Evolutionary conservation across 2,113 vertebrate species (phyloP).

Genomic region (Poeciliopsis retropinna): DNA sequence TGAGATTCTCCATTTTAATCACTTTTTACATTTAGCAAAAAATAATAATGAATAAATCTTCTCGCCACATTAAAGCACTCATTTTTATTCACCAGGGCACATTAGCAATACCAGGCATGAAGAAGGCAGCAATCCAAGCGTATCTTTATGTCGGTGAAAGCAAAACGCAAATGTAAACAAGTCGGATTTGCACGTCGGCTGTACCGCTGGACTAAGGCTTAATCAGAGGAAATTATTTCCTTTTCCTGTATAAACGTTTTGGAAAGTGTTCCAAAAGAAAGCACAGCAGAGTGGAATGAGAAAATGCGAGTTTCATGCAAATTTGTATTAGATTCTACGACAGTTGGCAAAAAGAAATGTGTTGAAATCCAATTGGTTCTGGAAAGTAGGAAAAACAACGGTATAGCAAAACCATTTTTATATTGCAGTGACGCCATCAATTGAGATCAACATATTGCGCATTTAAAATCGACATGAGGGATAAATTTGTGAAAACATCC

Average conservation of each 20-base stretch:
- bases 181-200: background rate
- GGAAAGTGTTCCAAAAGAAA: background rate
- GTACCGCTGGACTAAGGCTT: background rate
- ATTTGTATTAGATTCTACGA: background rate
- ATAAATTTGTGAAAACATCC: no score
- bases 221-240: background rate
- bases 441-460: background rate
- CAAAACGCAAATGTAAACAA: slow-evolving; percentile 5
- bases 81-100: background rate
- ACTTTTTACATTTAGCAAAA: background rate
- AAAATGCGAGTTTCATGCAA: background rate
- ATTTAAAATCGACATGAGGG: no score
- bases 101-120: background rate
- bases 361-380: no score
- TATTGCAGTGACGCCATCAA: no score
- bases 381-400: no score
- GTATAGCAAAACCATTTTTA: no score
- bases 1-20: background rate
- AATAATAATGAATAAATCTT: background rate
- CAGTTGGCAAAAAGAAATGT: no score
- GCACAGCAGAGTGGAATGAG: background rate
- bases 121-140: background rate
- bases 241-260: background rate
- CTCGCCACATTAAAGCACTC: background rate
- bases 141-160: slow-evolving; percentile 23